Evolutionary conservation across 92 coral and sea anemone species (phyloP).

Genomic region (Micromussa lordhowensis): DNA sequence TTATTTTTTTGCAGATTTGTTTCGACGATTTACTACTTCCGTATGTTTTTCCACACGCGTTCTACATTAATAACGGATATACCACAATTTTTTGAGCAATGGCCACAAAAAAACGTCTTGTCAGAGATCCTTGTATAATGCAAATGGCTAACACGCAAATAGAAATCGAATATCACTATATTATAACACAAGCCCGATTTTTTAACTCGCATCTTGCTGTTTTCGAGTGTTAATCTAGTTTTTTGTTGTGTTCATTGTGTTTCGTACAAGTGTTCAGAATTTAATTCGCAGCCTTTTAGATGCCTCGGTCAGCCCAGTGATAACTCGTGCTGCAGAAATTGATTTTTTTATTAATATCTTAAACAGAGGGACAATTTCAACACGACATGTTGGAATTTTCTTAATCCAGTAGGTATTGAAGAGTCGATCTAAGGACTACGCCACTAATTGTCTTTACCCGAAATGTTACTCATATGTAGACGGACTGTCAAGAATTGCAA

Average conservation of each 20-base stretch:
- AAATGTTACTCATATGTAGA: neutral
- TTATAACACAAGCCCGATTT: neutral
- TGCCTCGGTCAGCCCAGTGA: neutral
- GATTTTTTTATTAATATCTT: neutral
- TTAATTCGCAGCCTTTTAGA: neutral
- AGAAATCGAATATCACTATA: neutral
- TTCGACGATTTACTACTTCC: too few relatives aligned
- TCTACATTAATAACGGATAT: too few relatives aligned
- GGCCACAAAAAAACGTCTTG: too few relatives aligned
- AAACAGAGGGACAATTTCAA: neutral
- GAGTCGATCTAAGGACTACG: neutral
- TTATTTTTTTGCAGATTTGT: too few relatives aligned
- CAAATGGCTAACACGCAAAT: neutral
- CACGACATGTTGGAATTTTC: neutral
- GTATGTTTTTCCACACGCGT: too few relatives aligned
- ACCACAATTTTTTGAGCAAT: too few relatives aligned
- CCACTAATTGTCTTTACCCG: neutral
- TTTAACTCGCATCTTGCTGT: neutral
- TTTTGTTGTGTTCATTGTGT: neutral
- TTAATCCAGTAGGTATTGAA: neutral
- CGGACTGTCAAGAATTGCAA: too few relatives aligned
- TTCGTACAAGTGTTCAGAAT: neutral
- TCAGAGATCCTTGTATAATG: neutral
- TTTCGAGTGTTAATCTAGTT: neutral
- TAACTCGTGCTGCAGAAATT: neutral